phyloP scores from a whole-genome alignment of 1,140 invertebrate genomes.

The Nasonia vitripennis region DNA sequence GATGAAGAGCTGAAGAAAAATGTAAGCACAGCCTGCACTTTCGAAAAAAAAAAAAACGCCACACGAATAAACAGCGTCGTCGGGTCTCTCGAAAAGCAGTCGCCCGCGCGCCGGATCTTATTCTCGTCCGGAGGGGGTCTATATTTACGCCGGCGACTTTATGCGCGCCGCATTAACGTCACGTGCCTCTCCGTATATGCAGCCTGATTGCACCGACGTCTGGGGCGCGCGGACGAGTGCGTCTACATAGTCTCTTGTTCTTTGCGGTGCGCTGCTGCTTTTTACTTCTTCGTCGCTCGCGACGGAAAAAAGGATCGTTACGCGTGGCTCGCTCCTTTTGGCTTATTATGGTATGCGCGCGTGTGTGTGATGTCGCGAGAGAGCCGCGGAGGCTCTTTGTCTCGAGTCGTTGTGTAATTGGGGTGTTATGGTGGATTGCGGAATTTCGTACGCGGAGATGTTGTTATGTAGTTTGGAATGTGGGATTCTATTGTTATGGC shows the following conservation, averaged over 20 bases:
- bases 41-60: too few relatives aligned
- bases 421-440: background rate
- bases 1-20: background rate
- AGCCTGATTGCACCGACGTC: constrained; percentile 24
- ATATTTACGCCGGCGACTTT: constrained; percentile 41
- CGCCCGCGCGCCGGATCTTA: background rate
- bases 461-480: too few relatives aligned
- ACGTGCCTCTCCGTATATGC: background rate
- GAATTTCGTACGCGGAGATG: background rate
- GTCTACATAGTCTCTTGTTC: background rate
- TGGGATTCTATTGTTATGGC: background rate
- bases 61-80: too few relatives aligned
- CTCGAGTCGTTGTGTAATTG: background rate
- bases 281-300: too few relatives aligned
- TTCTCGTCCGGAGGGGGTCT: constrained; percentile 15
- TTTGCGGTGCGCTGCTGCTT: background rate
- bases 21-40: background rate
- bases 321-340: too few relatives aligned
- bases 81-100: too few relatives aligned
- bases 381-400: too few relatives aligned
- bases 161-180: constrained; percentile 25
- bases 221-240: background rate
- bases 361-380: background rate
- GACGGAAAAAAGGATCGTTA: too few relatives aligned
- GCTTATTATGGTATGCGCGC: background rate